These are phyloP conservation scores for Sebastes kiyomatsui DNA, from an alignment of 2,797 vertebrate species.

Conservation along the genomic window DNA sequence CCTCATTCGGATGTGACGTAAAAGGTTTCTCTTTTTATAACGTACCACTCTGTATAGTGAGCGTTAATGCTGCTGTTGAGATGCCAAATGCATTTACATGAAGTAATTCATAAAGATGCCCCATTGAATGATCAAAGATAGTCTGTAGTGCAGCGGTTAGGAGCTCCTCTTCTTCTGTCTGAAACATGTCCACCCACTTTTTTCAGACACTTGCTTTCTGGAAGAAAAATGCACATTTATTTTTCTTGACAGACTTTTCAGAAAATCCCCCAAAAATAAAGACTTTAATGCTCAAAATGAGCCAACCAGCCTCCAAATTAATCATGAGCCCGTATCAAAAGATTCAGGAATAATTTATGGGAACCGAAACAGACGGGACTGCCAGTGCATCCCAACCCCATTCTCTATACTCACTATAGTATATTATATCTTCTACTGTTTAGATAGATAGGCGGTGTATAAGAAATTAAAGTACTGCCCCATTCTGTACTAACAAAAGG, in stretches of 20 bases:
- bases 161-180: neutral
- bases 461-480: neutral
- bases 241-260: neutral
- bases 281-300: neutral
- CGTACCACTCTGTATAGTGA: neutral
- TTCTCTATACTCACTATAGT: neutral
- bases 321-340: neutral
- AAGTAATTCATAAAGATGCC: neutral
- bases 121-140: neutral
- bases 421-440: neutral
- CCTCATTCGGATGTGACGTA: slow-evolving; percentile 25
- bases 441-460: no score
- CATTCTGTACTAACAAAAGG: neutral
- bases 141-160: neutral
- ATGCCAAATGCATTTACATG: neutral
- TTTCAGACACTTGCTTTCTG: neutral
- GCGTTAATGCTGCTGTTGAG: neutral
- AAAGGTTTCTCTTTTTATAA: neutral
- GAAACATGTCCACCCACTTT: neutral
- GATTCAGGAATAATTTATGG: slow-evolving; percentile 10
- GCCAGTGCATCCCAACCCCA: neutral
- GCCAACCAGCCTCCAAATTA: neutral
- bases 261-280: slow-evolving; percentile 6
- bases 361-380: neutral
- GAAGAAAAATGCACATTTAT: neutral